Percentiles rank a stretch among this genome's conserved stretches.
These are phyloP conservation scores for Euphydryas editha DNA, from an alignment of 2,888 invertebrate genomes.

Conservation along the genomic window DNA sequence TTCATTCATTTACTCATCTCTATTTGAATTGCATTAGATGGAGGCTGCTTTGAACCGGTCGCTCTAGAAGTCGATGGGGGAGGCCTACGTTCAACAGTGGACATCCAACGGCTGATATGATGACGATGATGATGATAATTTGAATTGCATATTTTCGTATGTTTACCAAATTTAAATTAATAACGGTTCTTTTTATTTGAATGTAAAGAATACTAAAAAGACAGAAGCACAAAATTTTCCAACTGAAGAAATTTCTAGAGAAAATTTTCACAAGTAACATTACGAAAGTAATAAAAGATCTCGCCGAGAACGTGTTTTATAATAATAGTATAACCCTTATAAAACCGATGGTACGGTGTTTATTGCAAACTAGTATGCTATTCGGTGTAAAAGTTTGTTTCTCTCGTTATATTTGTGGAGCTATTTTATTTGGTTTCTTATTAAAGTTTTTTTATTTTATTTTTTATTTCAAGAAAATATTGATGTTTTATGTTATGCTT, in stretches of 20 bases:
- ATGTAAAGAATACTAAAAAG: background rate
- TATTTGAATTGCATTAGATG: too few relatives aligned
- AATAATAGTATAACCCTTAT: conserved; percentile 51
- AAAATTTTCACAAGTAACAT: conserved; percentile 52
- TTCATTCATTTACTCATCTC: too few relatives aligned
- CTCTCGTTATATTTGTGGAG: conserved; percentile 12
- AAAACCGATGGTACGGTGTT: conserved; percentile 50
- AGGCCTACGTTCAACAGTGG: too few relatives aligned
- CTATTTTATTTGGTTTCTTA: conserved; percentile 14
- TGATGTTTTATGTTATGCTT: too few relatives aligned
- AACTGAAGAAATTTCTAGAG: conserved; percentile 42
- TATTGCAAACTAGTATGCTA: conserved; percentile 44
- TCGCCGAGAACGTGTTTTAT: conserved; percentile 48
- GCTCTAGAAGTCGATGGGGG: too few relatives aligned
- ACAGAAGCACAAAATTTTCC: conserved; percentile 9
- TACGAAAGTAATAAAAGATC: conserved; percentile 56
- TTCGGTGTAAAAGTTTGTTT: conserved; percentile 34
- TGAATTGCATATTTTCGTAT: too few relatives aligned
- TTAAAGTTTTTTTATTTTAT: conserved; percentile 16
- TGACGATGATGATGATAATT: too few relatives aligned
- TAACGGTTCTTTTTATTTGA: too few relatives aligned
- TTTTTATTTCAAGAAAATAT: background rate
- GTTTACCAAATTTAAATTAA: too few relatives aligned
- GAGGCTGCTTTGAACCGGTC: too few relatives aligned
- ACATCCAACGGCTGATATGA: too few relatives aligned